Conservation (phyloP, 2,113 vertebrate genomes). For the Nothoprocta pentlandii region DNA sequence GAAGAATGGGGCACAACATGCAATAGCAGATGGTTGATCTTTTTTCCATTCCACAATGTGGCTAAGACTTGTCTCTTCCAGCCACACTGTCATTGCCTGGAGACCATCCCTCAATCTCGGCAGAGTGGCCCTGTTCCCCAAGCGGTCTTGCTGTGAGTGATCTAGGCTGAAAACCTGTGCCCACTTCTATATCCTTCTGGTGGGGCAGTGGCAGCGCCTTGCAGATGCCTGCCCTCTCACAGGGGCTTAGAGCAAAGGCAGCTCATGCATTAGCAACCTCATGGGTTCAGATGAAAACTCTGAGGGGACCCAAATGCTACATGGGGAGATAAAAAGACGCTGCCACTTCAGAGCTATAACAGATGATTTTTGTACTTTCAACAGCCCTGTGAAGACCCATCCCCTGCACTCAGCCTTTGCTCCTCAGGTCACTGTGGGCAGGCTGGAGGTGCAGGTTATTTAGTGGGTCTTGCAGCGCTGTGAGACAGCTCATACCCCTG, state of each 20-base stretch:
- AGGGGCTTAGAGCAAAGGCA: not conserved
- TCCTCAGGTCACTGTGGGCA: not conserved
- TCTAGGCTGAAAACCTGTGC: not conserved
- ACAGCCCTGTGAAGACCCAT: not conserved
- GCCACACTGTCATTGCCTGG: rapidly evolving
- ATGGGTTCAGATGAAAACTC: not conserved
- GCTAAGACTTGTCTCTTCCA: not conserved
- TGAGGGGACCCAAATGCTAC: not conserved
- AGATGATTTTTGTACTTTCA: not conserved
- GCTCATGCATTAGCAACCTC: not conserved
- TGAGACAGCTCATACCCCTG: not conserved
- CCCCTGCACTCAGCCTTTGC: not conserved
- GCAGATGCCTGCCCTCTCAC: not conserved
- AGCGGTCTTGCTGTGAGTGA: not conserved
- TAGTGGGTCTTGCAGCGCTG: rapidly evolving
- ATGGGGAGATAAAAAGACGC: not conserved
- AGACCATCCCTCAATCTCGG: not conserved
- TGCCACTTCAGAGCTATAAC: not conserved
- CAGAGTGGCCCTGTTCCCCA: not conserved
- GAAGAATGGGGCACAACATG: rapidly evolving
- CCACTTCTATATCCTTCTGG: not conserved
- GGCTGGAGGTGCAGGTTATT: not conserved
- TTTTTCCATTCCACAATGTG: not conserved
- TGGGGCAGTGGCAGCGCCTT: not conserved
- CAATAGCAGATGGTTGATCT: not conserved